Evolutionary conservation across 2,113 vertebrate species (phyloP), one percentile per base, ranked within the genome.

Genomic region (Serilophus lunatus): DNA sequence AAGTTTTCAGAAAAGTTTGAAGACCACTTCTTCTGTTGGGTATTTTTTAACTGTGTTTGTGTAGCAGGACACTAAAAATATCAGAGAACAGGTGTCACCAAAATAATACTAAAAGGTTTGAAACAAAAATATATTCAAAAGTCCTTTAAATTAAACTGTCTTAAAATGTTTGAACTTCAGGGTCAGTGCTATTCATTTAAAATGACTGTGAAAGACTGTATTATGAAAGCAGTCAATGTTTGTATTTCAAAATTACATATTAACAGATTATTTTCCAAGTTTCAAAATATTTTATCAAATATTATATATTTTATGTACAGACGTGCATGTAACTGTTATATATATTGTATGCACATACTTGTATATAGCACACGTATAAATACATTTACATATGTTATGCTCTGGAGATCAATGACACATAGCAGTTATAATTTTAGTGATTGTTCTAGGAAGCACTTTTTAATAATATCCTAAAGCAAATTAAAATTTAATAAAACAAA

Each of bases 201-300:
- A 35, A 10, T 1, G 0, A 13, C 20, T 38, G 7, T 47, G 33
- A 77, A 59, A 85, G 2, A 18, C 4, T 5, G 2, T 18, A 9
- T 29, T 77, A 53, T 25, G 17, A 31, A 86, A 86, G 33, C 2
- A 35, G 2, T 28, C 10, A 51, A 3, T 61, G 5, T 0, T 7
- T 57, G 2, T 40, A 35, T 65, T 72, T 64, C 36, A 82, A 65
- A 44, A 72, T 86, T 78, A 61, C 9, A 49, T 6, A n/a, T 25
- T 81, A 3, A 7, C 2, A 38, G 18, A 42, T 38, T 69, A 0
- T 44, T 84, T 84, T 47, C 5, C 56, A 63, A 3, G 3, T 71
- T 63, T 75, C 38, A 66, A 45, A 88, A 36, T 78, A 66, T 36
- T 61, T 63, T 38, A 40, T 36, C 20, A 47, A 50, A 54, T 75